These are phyloP conservation scores for Mergus octosetaceus DNA, from an alignment of 2,797 vertebrate genomes.

Conservation along the genomic window DNA sequence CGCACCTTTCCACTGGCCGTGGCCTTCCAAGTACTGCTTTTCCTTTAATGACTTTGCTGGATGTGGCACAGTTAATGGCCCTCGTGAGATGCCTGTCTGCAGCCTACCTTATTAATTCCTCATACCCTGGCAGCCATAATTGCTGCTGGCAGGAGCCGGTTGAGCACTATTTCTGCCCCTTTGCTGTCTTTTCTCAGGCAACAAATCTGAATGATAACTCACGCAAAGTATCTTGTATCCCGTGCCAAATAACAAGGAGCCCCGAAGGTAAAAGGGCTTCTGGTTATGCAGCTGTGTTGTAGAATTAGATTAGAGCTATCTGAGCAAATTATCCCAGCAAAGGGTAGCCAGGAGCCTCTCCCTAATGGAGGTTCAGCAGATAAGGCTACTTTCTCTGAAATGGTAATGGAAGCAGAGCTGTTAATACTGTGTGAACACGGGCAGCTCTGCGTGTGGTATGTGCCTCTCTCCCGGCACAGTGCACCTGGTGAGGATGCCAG, in stretches of 20 bases:
- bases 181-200: slow-evolving; percentile 63
- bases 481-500: not conserved
- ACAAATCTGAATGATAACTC: slow-evolving; percentile 60
- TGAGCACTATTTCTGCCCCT: slow-evolving; percentile 20
- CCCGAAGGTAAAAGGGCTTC: slow-evolving; percentile 66
- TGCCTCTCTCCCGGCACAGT: not conserved
- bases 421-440: slow-evolving; percentile 51
- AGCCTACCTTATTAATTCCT: not conserved
- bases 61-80: not conserved
- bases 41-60: not conserved
- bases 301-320: slow-evolving; percentile 75
- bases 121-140: slow-evolving; percentile 1
- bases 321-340: slow-evolving; percentile 71
- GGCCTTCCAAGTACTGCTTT: not conserved
- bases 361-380: slow-evolving; percentile 70
- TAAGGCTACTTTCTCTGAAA: slow-evolving; percentile 40
- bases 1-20: not conserved
- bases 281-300: slow-evolving; percentile 68
- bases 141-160: slow-evolving; percentile 34
- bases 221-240: slow-evolving; percentile 31
- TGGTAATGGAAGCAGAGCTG: slow-evolving; percentile 64
- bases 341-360: slow-evolving; percentile 66
- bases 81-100: not conserved
- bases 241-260: slow-evolving; percentile 64
- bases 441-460: slow-evolving; percentile 33